phyloP scores from a whole-genome alignment of 2,113 vertebrate genomes.

The Pavo muticus region DNA sequence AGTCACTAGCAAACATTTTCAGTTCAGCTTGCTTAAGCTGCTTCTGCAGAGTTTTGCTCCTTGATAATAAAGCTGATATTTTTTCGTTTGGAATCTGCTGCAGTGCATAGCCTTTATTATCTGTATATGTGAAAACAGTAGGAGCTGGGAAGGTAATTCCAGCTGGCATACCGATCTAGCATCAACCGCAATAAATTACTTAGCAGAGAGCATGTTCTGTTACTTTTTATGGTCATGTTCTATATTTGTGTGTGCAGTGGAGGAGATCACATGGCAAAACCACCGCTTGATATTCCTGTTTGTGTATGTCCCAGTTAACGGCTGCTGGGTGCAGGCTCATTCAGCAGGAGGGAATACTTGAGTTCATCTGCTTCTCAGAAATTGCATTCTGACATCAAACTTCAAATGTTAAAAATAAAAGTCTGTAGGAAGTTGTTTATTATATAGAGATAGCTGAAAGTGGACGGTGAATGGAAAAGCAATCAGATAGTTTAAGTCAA shows the following conservation, averaged over 20 bases:
- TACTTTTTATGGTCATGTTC: slow-evolving; percentile 99
- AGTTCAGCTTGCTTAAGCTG: not conserved
- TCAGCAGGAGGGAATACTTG: slow-evolving; percentile 24
- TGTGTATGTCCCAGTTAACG: slow-evolving; percentile 61
- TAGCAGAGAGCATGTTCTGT: slow-evolving; percentile 82
- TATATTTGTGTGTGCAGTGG: slow-evolving; percentile 92
- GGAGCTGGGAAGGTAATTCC: slow-evolving; percentile 77
- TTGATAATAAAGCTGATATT: not conserved
- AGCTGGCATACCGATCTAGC: slow-evolving; percentile 78
- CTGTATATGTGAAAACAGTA: slow-evolving; percentile 67
- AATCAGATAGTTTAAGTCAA: not conserved
- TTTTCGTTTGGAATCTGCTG: not conserved
- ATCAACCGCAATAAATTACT: slow-evolving; percentile 82
- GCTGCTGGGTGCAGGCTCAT: slow-evolving; percentile 47
- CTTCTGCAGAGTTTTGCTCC: slow-evolving; percentile 28
- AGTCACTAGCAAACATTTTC: slow-evolving; percentile 20
- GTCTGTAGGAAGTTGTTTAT: slow-evolving; percentile 3
- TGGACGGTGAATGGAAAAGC: not conserved
- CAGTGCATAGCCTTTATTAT: slow-evolving; percentile 34
- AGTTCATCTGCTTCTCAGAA: slow-evolving; percentile 25
- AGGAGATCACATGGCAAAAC: slow-evolving; percentile 78
- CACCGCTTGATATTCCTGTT: slow-evolving; percentile 78
- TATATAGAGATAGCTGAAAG: not conserved
- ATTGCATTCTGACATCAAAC: not conserved
- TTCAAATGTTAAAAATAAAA: not conserved